Evolutionary conservation across 2,797 vertebrate genomes (phyloP), one percentile per base, ranked within the genome.

Genomic region (Takifugu ocellatus): DNA sequence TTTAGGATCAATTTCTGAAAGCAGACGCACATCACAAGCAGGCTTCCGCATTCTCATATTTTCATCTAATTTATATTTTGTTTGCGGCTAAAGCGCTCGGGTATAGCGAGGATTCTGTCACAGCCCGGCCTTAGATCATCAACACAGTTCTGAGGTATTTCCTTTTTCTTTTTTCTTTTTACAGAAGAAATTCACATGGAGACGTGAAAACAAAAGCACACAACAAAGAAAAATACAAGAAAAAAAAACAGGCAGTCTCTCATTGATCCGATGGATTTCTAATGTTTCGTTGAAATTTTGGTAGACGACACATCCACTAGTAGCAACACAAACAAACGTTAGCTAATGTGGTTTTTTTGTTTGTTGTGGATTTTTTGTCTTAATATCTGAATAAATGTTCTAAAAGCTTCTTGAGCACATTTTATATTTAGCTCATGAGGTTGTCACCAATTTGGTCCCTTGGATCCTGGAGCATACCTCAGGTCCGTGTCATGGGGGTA

Each of bases 1-100:
- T 94, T 94, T 94, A 88, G 87, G 91, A 70, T 86, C 93, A 90
- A 93, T 91, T 94, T 93, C 92, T 94, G 92, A 93, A 95, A 94
- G 93, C 90, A 93, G 90, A 94, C 93, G 91, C 76, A 93, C 91
- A 89, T 87, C 90, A 83, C 77, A 79, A 72, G 70, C 49, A 89
- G 88, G 91, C 91, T 93, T 89, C 92, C 91, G 93, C 92, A 89
- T 93, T 94, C 92, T 94, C 90, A 74, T 84, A 91, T 80, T 84
- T 63, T 73, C 56, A 49, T 65, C 51, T 14, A 50, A 54, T 61
- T 66, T 14, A 42, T 56, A 58, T 72, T 71, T 69, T 57, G 67
- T 81, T 92, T 91, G 90, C 74, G 75, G 17, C 72, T 77, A 70
- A 79, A 77, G 83, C 17, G 31, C 70, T 76, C 71, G 74, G 74